Evolutionary conservation across 2,797 vertebrate species (phyloP), one percentile per base, ranked within the genome.

Genomic region (Remorina albescens): DNA sequence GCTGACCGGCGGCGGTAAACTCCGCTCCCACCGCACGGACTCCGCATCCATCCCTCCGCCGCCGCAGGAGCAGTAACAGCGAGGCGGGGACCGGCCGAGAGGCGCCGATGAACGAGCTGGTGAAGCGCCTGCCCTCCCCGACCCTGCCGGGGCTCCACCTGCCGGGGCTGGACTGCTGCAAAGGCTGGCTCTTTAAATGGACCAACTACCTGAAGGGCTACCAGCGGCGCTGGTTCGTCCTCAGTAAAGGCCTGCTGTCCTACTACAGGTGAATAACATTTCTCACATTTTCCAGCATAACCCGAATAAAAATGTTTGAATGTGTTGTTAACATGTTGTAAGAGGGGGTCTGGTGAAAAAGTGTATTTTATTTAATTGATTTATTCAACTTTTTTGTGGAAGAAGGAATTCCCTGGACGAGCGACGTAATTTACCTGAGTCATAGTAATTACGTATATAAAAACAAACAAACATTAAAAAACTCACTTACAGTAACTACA

Each of bases 191-290:
- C 34, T 96, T 96, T 86, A 98, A 98, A 92, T 98, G 97, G 97
- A 98, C 97, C 85, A 98, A 98, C 94, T 97, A 98, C 86, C 92
- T 98, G 90, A 98, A 98, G 91, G 97, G 97, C 21, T 98, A 98
- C 91, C 97, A 98, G 92, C 93, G 96, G 60, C 96, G 97, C 53
- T 93, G 94, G 94, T 95, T 95, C 78, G 95, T 95, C 70, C 93
- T 95, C 53, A 95, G 95, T 64, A 94, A 95, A 87, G 94, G 95
- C 90, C 93, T 95, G 47, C 91, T 95, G 81, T 95, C 95, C 71
- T 95, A 95, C 69, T 95, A 95, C 91, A 95, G 95, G 90, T 92
- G 81, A n/a, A n/a, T n/a, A n/a, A n/a, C n/a, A n/a, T n/a, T n/a
- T n/a, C n/a, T n/a, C n/a, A n/a, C n/a, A n/a, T n/a, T n/a, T n/a